Evolutionary conservation across 2,113 vertebrate genomes (phyloP).

Genomic region (Malurus elegans): DNA sequence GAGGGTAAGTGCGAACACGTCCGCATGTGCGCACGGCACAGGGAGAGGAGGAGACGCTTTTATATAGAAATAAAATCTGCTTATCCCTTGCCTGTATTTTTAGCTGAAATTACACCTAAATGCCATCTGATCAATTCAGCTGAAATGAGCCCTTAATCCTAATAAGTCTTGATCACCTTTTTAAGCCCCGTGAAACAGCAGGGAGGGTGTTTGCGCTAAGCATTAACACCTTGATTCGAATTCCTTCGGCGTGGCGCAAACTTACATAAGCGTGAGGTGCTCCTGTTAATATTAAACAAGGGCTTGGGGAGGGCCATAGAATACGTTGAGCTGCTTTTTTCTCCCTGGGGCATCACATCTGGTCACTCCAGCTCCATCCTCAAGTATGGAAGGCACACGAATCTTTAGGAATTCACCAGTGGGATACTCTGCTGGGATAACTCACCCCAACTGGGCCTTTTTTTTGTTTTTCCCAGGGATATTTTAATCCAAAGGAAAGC

Average conservation of each 20-base stretch:
- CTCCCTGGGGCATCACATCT: rapidly evolving
- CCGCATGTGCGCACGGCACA: background rate
- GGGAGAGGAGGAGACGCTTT: background rate
- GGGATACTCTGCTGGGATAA: background rate
- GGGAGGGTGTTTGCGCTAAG: background rate
- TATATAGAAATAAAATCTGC: background rate
- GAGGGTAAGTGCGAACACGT: rapidly evolving
- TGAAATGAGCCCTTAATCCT: conserved; percentile 46
- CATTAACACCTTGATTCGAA: background rate
- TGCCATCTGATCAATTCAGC: conserved; percentile 42
- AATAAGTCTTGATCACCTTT: conserved; percentile 52
- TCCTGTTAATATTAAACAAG: background rate
- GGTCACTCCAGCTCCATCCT: background rate
- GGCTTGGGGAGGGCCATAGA: background rate
- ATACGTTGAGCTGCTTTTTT: background rate
- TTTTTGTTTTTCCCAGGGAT: background rate
- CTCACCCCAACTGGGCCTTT: rapidly evolving
- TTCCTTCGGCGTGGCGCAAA: background rate
- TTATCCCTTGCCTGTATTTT: conserved; percentile 14
- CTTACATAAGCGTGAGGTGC: background rate
- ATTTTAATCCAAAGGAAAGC: background rate
- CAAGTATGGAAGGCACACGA: background rate
- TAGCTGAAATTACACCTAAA: conserved; percentile 45
- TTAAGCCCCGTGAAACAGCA: background rate
- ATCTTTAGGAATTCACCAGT: background rate